Base-by-base conservation (phyloP, 2,888 invertebrate genomes). In the Heteromurus nitidus region DNA sequence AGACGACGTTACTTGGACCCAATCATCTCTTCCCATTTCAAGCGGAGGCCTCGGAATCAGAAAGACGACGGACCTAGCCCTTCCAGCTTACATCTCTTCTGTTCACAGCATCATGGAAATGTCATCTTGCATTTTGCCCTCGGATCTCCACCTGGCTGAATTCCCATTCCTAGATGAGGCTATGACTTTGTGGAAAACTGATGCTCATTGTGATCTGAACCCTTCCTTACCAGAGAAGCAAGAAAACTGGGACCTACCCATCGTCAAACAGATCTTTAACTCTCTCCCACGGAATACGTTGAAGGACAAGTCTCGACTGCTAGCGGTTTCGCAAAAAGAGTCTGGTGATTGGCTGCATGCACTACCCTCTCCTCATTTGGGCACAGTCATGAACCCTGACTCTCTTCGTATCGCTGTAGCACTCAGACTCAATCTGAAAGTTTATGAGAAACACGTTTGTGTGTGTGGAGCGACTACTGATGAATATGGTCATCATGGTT, bases 41-140 rank as follows among this genome's bases (percentile, higher is more conserved):
- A 1, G 16, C 16, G 65, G 75, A 20, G 55, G 75, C 2, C 11
- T 75, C 9, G 75, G 75, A 26, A 31, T 67, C 16, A 5, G 75
- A 26, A 18, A 53, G 7, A 5, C 53, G 2, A 24, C n/a, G 22
- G 67, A 75, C 22, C 20, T 67, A 1, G 2, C 36, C 13, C 28
- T 75, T 9, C 75, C 67, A 18, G 50, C 53, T 22, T 75, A 31
- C 36, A n/a, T 75, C 11, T 42, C 75, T 22, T 75, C 75, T 1
- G 3, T 44, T n/a, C n/a, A n/a, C n/a, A n/a, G n/a, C n/a, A n/a
- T n/a, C n/a, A n/a, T n/a, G n/a, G n/a, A n/a, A n/a, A n/a, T n/a
- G n/a, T n/a, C n/a, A n/a, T n/a, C n/a, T n/a, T n/a, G n/a, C n/a
- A n/a, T n/a, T n/a, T n/a, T n/a, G n/a, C n/a, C n/a, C n/a, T n/a